Evolutionary conservation across 2,888 invertebrate genomes (phyloP).

Genomic region (Apantesis nais): DNA sequence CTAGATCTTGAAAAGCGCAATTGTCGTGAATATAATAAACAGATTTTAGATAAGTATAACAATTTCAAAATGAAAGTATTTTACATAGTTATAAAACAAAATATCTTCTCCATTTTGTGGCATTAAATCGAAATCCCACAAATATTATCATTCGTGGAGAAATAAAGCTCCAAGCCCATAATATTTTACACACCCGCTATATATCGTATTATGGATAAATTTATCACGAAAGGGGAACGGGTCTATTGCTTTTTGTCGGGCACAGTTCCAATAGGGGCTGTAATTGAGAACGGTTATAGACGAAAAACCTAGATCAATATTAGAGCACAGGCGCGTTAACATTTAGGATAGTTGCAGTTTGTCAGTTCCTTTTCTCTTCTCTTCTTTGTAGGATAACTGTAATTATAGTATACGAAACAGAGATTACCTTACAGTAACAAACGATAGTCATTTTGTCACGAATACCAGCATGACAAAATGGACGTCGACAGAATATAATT

Average conservation of each 20-base stretch:
- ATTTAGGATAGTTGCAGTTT: background rate
- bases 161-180: background rate
- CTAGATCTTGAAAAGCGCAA: too few relatives aligned
- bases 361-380: background rate
- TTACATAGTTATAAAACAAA: background rate
- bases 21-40: too few relatives aligned
- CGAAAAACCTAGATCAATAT: conserved; percentile 6
- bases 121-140: background rate
- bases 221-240: background rate
- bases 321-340: background rate
- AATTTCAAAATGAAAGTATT: too few relatives aligned
- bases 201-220: background rate
- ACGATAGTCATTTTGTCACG: background rate
- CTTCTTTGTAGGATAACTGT: background rate
- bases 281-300: conserved; percentile 5
- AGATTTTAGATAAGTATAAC: too few relatives aligned
- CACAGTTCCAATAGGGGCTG: conserved; percentile 10
- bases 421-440: background rate
- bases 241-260: conserved; percentile 1
- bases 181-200: background rate
- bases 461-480: background rate
- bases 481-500: background rate
- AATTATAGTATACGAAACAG: background rate
- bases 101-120: background rate
- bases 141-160: background rate